Evolutionary conservation across 2,797 vertebrate species (phyloP), one percentile per base, ranked within the genome.

Genomic region (Lagocephalus sceleratus): DNA sequence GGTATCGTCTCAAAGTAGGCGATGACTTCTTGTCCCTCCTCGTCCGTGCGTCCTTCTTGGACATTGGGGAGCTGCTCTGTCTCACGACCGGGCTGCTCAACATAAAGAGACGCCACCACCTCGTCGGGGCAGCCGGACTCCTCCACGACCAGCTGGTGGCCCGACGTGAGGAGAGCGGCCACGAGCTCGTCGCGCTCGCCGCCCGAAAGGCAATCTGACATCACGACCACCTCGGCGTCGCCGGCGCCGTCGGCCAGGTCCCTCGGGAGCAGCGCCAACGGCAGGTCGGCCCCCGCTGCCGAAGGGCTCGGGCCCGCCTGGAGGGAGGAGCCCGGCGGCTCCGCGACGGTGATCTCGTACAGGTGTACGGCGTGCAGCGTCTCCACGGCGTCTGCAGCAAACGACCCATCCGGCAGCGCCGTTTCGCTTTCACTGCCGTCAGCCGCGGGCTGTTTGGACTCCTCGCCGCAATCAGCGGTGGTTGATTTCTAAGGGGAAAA

Each of bases 1-100:
- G 91, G 89, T 46, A 91, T 84, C 0, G 82, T 85, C 76, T 92
- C 87, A 0, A 91, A 86, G 74, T 90, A 91, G 12, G 89, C 82
- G 11, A 89, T 78, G 43, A 88, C 73, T 35, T 35, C 32, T 5
- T 35, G 32, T 35, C 32, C 32, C 12, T 35, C 32, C 45, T 84
- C 76, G 19, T 78, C 60, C 56, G 57, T 54, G 0, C 32, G 47
- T 16, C 63, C 51, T 3, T 58, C 50, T 1, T 43, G 46, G 17
- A 44, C 43, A 0, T 60, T 54, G 0, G 57, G 41, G n/a, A 63
- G 15, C 45, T 84, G 84, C 15, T 83, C 73, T 0, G 70, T 23
- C n/a, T 79, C 45, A 0, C 54, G 44, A 0, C 70, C 50, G 8
- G 72, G 38, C 0, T 84, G 83, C 38, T 85, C 82, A 0, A 71